Evolutionary conservation across 2,888 invertebrate genomes (phyloP), one percentile per base, ranked within the genome.

Genomic region (Sthenelais limicola): DNA sequence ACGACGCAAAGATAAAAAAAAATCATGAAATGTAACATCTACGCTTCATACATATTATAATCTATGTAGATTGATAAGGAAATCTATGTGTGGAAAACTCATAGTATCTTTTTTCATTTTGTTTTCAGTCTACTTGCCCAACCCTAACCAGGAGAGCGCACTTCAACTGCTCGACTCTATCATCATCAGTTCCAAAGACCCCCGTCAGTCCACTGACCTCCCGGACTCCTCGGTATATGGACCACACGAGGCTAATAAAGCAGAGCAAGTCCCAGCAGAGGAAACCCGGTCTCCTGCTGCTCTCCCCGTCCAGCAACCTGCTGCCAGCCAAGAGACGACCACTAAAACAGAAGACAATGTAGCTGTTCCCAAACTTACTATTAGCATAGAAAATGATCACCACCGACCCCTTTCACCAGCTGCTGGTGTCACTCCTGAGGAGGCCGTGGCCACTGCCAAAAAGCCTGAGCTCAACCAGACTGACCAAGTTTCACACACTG

Each of bases 121-220:
- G 15, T 35, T 62, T 62, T 35, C 62, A 62, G 62, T 62, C 9
- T 62, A 62, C 62, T 24, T 38, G 5, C 62, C 35, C n/a, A 62
- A 62, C 30, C 30, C 21, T 33, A n/a, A 32, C 18, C 56, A n/a
- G 56, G 5, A 35, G 3, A 43, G 26, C 38, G 24, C 35, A 62
- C 62, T 62, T 3, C 62, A 62, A 62, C 38, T 62, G 18, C 62
- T 62, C 26, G 62, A 62, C 62, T 62, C 62, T 35, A 43, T 62
- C 62, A 28, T 62, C 62, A 62, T 62, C 62, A 24, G 18, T 21
- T 35, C 35, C 1, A 62, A 62, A 7, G 62, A 62, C 38, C 62
- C 62, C 9, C 62, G 62, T 21, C 62, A 38, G 15, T 21, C 62
- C 24, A 35, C 35, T 12, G 38, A 18, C 38, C n/a, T 62, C 1